Conservation (phyloP, 2,797 vertebrate species). For the Falco naumanni region DNA sequence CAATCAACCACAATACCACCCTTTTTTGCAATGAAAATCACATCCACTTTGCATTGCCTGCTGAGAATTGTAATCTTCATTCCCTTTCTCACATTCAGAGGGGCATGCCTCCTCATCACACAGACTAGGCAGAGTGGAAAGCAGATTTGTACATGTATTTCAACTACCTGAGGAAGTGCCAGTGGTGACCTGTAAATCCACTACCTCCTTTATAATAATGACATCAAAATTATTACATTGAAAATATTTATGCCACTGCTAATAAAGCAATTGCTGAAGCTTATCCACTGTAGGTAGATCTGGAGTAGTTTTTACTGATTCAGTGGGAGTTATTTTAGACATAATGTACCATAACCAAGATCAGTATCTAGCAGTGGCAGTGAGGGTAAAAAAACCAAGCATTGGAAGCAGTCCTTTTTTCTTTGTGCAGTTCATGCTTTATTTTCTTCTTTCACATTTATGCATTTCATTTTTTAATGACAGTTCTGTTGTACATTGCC, state of each 20-base stretch:
- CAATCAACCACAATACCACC: background rate
- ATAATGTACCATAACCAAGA: background rate
- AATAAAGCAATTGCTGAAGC: background rate
- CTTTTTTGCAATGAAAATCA: background rate
- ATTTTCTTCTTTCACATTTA: background rate
- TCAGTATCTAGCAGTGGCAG: background rate
- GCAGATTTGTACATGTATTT: background rate
- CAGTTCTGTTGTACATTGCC: background rate
- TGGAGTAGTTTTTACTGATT: background rate
- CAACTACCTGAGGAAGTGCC: background rate
- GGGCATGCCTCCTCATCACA: background rate
- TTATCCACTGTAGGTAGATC: background rate
- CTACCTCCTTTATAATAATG: background rate
- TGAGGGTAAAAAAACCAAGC: background rate
- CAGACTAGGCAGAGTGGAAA: background rate
- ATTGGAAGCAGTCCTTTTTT: background rate
- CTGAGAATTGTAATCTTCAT: background rate
- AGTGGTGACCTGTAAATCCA: background rate
- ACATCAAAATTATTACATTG: background rate
- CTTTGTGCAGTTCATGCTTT: background rate
- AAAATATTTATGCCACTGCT: background rate
- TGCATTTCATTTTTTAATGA: background rate
- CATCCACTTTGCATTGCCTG: background rate
- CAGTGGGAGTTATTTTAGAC: background rate
- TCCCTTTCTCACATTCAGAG: background rate